Evolutionary conservation across 2,113 vertebrate species (phyloP).

Genomic region (Misgurnus anguillicaudatus): DNA sequence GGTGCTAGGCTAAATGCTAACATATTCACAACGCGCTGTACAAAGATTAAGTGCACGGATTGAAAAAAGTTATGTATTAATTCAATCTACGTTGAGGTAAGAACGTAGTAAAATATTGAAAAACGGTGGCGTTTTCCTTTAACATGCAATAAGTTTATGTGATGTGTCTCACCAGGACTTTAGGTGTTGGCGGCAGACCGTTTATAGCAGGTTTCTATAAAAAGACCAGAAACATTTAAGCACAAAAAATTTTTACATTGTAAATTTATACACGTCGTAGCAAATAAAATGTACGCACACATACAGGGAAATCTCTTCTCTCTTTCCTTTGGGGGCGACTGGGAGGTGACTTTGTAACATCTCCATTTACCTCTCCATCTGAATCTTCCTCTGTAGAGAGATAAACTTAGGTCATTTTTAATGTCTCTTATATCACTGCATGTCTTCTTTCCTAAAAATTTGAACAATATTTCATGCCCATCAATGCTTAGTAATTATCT

Average conservation of each 20-base stretch:
- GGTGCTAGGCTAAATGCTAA: no score
- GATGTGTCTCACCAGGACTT: constrained; percentile 91
- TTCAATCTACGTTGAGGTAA: no score
- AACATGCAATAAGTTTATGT: not conserved
- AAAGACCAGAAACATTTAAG: constrained; percentile 42
- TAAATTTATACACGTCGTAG: no score
- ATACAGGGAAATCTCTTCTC: constrained; percentile 90
- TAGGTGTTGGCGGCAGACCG: constrained; percentile 94
- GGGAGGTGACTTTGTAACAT: constrained; percentile 76
- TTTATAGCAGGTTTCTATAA: constrained; percentile 93
- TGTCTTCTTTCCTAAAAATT: no score
- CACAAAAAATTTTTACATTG: not conserved
- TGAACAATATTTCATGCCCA: no score
- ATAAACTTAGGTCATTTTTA: not conserved
- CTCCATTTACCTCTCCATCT: constrained; percentile 78
- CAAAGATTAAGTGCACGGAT: no score
- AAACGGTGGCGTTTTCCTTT: no score
- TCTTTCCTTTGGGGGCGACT: constrained; percentile 85
- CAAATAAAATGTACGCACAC: constrained; percentile 59
- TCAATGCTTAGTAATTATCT: no score
- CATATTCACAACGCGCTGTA: no score
- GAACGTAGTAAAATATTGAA: no score
- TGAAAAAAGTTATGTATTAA: no score
- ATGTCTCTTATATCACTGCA: not conserved
- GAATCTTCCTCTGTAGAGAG: constrained; percentile 75